Conservation (phyloP, 2,113 vertebrate species). For the Pollimyrus isidori region DNA sequence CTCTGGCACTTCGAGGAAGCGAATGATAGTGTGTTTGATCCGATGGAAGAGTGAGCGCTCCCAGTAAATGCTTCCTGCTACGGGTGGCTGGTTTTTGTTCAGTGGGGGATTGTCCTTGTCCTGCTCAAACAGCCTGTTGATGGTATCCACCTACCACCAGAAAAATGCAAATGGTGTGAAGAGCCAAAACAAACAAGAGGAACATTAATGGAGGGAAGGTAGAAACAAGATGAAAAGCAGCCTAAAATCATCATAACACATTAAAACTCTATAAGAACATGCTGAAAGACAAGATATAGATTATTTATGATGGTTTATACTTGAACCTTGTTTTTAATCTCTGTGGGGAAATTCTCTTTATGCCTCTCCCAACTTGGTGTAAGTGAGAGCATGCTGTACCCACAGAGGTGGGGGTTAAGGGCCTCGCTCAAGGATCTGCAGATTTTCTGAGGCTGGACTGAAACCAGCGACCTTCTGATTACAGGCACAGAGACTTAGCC, state of each 20-base stretch:
- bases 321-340: no score
- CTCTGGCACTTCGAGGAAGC: slow-evolving; percentile 69
- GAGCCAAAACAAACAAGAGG: not conserved
- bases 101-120: slow-evolving; percentile 66
- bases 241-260: no score
- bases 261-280: not conserved
- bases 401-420: no score
- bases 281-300: not conserved
- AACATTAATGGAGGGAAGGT: slow-evolving; percentile 9
- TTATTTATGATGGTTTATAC: not conserved
- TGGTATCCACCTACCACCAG: slow-evolving; percentile 63
- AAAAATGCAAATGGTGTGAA: not conserved
- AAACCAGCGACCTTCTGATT: no score
- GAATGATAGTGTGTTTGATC: slow-evolving; percentile 68
- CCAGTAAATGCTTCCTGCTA: slow-evolving; percentile 85
- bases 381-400: no score
- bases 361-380: no score
- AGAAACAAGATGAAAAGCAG: not conserved
- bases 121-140: slow-evolving; percentile 65
- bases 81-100: slow-evolving; percentile 69
- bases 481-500: no score
- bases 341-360: no score
- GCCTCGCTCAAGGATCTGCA: no score
- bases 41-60: slow-evolving; percentile 63
- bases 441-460: no score